phyloP scores from a whole-genome alignment of 2,113 vertebrate species.

The Misgurnus mizolepis region DNA sequence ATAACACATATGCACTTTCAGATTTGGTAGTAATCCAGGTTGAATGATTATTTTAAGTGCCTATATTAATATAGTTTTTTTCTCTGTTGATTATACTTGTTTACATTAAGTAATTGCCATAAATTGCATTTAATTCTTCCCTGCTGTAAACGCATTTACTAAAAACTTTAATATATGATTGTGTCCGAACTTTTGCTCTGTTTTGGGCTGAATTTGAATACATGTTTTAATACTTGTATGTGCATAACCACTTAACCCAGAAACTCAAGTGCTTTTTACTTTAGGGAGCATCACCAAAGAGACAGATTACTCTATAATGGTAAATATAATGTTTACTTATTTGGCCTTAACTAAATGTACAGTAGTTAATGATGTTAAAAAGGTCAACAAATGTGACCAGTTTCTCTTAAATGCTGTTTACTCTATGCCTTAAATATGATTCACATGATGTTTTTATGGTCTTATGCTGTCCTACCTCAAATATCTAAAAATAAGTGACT shows the following conservation, averaged over 20 bases:
- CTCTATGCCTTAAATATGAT: slow-evolving; percentile 44
- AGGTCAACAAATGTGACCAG: not conserved
- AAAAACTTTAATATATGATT: not conserved
- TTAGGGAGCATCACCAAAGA: slow-evolving; percentile 1
- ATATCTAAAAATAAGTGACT: not conserved
- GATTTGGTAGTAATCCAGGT: slow-evolving; percentile 24
- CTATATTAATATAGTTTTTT: slow-evolving; percentile 41
- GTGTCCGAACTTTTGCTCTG: not conserved
- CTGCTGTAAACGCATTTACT: not conserved
- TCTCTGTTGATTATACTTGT: slow-evolving; percentile 36
- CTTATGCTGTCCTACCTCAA: slow-evolving; percentile 46
- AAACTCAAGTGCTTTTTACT: not conserved
- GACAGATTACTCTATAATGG: not conserved
- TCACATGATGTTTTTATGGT: not conserved
- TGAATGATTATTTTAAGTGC: slow-evolving; percentile 48
- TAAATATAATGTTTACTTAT: not conserved
- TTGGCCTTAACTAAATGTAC: not conserved
- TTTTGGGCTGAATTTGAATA: not conserved
- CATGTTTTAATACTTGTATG: not conserved
- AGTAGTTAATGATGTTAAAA: not conserved
- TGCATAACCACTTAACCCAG: not conserved
- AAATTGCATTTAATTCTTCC: not conserved
- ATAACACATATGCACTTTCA: slow-evolving; percentile 44
- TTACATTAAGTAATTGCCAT: not conserved
- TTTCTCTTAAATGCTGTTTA: slow-evolving; percentile 12